A percentile compares a stretch with the other conserved stretches of the same genome.
Evolutionary conservation across 2,888 invertebrate genomes (phyloP).

Genomic region (Phalera bucephala): DNA sequence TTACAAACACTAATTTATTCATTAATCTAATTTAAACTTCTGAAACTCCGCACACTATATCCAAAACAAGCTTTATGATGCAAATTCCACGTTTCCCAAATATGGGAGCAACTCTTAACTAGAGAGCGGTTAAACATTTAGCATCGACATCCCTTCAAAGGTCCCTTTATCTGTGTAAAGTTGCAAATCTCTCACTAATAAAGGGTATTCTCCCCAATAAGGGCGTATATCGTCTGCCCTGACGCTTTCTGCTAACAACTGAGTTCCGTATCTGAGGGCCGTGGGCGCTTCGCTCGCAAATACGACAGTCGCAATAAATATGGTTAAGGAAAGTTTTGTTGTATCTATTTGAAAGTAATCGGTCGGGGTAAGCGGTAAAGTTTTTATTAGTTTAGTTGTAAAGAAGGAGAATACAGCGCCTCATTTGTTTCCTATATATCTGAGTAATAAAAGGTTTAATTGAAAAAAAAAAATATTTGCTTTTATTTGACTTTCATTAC

Average conservation of each 20-base stretch:
- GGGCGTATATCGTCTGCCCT: constrained; percentile 22
- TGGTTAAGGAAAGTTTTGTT: too few species aligned
- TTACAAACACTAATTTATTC: constrained; percentile 27
- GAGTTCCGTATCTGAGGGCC: constrained; percentile 48
- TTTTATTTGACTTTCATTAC: too few species aligned
- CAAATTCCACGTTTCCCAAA: constrained; percentile 40
- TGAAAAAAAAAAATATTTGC: too few species aligned
- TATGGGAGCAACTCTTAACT: constrained; percentile 47
- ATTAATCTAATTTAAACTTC: constrained; percentile 30
- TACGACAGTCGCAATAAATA: constrained; percentile 11
- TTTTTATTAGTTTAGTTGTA: too few species aligned
- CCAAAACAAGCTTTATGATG: constrained; percentile 34
- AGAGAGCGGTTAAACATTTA: constrained; percentile 48
- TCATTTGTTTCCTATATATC: too few species aligned
- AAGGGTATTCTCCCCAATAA: constrained; percentile 60
- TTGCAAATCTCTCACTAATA: constrained; percentile 58
- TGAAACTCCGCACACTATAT: constrained; percentile 24
- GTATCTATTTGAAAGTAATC: too few species aligned
- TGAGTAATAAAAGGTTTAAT: too few species aligned
- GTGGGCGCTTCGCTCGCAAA: constrained; percentile 32
- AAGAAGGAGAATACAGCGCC: too few species aligned
- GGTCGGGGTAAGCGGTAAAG: too few species aligned
- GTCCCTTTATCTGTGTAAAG: constrained; percentile 51
- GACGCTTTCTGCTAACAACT: constrained; percentile 41
- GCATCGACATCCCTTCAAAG: constrained; percentile 53